Conservation (phyloP, 1,140 invertebrate species). For the Medauroidea extradentata region DNA sequence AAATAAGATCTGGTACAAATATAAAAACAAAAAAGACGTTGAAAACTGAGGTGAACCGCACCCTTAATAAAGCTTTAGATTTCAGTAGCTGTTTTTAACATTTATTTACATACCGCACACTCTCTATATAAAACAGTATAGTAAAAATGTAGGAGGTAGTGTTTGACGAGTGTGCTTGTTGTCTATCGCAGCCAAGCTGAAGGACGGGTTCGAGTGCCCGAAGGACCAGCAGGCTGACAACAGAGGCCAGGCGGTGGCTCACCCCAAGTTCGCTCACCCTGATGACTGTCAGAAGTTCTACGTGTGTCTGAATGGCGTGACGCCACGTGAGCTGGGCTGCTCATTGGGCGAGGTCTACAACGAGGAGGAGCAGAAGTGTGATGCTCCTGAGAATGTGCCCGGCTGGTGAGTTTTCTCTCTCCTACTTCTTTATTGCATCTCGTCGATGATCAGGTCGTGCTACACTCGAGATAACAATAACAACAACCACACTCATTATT, state of each 20-base stretch:
- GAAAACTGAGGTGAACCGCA: too few relatives aligned
- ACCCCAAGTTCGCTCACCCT: slow-evolving; percentile 83
- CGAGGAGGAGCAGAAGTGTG: slow-evolving; percentile 73
- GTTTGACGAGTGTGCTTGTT: not conserved
- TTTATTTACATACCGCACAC: too few relatives aligned
- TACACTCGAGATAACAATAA: too few relatives aligned
- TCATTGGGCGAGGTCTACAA: slow-evolving; percentile 82
- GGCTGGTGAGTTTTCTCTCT: slow-evolving; percentile 63
- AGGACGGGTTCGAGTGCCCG: slow-evolving; percentile 79
- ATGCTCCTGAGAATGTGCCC: slow-evolving; percentile 79
- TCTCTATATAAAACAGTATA: too few relatives aligned
- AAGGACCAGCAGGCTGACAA: slow-evolving; percentile 58
- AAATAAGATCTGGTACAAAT: too few relatives aligned
- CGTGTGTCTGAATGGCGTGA: slow-evolving; percentile 80
- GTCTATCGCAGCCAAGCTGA: slow-evolving; percentile 49
- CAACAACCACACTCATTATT: too few relatives aligned
- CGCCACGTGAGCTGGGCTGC: slow-evolving; percentile 80
- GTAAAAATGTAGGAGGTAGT: too few relatives aligned
- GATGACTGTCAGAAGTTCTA: slow-evolving; percentile 86
- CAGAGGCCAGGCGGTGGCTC: slow-evolving; percentile 68
- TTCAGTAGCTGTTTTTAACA: too few relatives aligned
- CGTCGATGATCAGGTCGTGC: too few relatives aligned
- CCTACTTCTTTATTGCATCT: too few relatives aligned
- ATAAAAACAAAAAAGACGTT: too few relatives aligned
- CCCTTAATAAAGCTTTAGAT: too few relatives aligned